phyloP scores from a whole-genome alignment of 2,888 invertebrate genomes.

The Himalopsyche kuldschensis region DNA sequence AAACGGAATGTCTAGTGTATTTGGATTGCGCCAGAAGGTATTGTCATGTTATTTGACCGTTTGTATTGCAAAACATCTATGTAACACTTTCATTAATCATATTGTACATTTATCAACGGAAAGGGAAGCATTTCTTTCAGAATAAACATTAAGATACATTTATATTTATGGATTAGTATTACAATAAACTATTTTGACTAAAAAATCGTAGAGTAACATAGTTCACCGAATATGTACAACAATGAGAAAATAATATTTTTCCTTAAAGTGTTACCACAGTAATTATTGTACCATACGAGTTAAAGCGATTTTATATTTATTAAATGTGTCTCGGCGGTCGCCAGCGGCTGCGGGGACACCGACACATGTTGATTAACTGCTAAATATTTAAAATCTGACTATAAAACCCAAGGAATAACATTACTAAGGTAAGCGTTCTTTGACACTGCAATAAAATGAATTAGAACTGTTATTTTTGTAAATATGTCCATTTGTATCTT shows the following conservation, averaged over 20 bases:
- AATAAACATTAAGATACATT: background rate
- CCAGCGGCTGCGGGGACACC: background rate
- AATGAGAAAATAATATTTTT: conserved; percentile 2
- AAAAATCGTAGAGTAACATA: background rate
- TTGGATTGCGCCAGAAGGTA: too few species aligned
- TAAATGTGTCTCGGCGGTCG: background rate
- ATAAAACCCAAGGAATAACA: background rate
- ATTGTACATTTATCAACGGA: background rate
- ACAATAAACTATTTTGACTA: background rate
- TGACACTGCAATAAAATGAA: background rate
- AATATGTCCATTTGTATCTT: background rate
- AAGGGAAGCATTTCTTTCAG: background rate
- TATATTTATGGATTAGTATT: background rate
- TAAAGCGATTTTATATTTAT: background rate
- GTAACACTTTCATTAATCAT: background rate
- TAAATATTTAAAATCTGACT: background rate
- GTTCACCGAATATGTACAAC: conserved; percentile 11
- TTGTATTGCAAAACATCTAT: background rate
- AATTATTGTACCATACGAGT: background rate
- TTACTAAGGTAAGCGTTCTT: background rate
- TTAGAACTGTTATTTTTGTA: background rate
- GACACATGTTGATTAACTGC: background rate
- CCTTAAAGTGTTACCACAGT: conserved; percentile 4
- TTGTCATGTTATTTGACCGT: too few species aligned
- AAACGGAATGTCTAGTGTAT: too few species aligned